phyloP scores from a whole-genome alignment of 64 coral and sea anemone genomes.

The Montipora cactus region DNA sequence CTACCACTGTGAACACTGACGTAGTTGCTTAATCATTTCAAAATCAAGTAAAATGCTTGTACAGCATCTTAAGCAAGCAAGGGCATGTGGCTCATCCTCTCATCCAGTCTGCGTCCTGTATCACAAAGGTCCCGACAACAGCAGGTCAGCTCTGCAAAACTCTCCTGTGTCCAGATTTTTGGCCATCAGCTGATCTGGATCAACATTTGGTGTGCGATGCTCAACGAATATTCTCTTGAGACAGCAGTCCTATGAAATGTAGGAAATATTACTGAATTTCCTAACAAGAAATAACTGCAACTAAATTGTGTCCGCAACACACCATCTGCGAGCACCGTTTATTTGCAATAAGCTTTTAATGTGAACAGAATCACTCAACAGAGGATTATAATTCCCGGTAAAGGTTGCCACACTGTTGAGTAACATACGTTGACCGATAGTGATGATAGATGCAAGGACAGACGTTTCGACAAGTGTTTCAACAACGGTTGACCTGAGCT shows the following conservation, averaged over 20 bases:
- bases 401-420: too few species aligned
- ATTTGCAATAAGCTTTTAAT: too few species aligned
- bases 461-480: too few species aligned
- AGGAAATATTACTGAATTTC: background rate
- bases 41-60: too few species aligned
- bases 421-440: too few species aligned
- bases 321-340: too few species aligned
- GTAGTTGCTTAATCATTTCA: too few species aligned
- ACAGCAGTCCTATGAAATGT: conserved; percentile 69
- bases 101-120: conserved; percentile 8
- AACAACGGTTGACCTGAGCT: too few species aligned
- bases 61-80: background rate
- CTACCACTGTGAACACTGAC: too few species aligned
- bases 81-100: background rate
- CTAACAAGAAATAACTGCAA: background rate
- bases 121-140: conserved; percentile 25
- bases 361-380: too few species aligned
- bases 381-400: too few species aligned
- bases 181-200: conserved; percentile 88
- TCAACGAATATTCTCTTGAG: conserved; percentile 78
- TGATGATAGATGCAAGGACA: too few species aligned
- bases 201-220: conserved; percentile 79
- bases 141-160: conserved; percentile 89
- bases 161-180: conserved; percentile 92
- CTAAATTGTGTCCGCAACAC: background rate